Conservation (phyloP, 2,888 invertebrate species). For the Sclerodermus sp. region DNA sequence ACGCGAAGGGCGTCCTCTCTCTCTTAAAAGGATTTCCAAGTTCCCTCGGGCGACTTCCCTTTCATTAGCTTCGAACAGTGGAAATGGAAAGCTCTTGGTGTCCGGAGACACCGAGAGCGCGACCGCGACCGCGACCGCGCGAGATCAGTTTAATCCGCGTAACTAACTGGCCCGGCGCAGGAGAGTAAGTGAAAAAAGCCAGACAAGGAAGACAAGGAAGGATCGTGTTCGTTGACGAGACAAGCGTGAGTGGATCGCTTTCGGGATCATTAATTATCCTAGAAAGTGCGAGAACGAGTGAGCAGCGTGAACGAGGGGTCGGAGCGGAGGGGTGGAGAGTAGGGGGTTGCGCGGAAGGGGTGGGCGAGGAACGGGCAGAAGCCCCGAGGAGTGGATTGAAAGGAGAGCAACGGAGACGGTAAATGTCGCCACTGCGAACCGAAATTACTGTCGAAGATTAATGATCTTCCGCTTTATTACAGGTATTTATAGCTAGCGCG, state of each 20-base stretch:
- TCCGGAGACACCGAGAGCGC: too few species aligned
- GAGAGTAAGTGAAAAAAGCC: constrained; percentile 2
- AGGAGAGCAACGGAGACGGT: constrained; percentile 28
- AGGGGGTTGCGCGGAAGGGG: too few species aligned
- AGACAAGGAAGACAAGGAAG: constrained; percentile 30
- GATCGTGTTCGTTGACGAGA: constrained; percentile 47
- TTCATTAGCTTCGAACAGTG: too few species aligned
- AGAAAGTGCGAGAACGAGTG: constrained; percentile 37
- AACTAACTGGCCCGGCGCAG: neutral
- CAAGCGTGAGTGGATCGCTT: constrained; percentile 51
- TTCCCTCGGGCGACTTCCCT: too few species aligned
- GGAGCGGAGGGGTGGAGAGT: too few species aligned
- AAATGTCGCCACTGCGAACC: constrained; percentile 51
- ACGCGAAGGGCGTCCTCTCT: too few species aligned
- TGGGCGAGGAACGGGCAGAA: constrained; percentile 13
- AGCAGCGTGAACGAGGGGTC: too few species aligned
- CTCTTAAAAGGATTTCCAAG: too few species aligned
- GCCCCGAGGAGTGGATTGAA: constrained; percentile 15
- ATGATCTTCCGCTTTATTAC: constrained; percentile 45
- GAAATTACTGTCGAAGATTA: constrained; percentile 53
- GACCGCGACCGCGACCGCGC: too few species aligned
- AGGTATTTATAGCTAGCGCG: constrained; percentile 41
- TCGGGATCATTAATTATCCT: constrained; percentile 53
- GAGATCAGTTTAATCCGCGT: constrained; percentile 12
- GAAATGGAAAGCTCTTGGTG: too few species aligned